Base-by-base conservation (phyloP, 2,888 invertebrate genomes). In the Ecliptopera silaceata region DNA sequence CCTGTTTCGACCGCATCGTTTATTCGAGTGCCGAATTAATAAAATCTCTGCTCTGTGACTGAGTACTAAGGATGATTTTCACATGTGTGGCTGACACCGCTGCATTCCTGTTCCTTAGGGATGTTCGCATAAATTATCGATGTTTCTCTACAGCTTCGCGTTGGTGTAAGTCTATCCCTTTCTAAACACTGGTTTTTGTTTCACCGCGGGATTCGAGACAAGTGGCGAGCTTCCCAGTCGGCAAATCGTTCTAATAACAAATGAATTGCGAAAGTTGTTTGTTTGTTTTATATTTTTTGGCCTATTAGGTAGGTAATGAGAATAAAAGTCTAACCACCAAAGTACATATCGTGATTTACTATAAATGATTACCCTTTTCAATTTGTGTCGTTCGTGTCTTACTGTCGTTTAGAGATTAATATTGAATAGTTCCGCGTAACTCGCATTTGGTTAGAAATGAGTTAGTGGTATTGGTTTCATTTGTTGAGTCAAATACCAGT, bases 91-190 rank as follows among this genome's bases (percentile, higher is more conserved):
- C 4, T 2, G 20, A 12, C 42, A 39, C 61, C 68, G 70, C 75
- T 83, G 84, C 88, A 89, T 88, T 88, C 88, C 83, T 80, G 85
- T 80, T 81, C 77, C 75, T 80, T 88, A 87, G 89, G 88, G 90
- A 88, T 89, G 90, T 83, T 84, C 86, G 88, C 88, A 89, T 90
- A 90, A 88, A 88, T 90, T 90, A 90, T 89, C 87, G 89, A 89
- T 86, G 84, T 88, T 86, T 82, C 86, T 77, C 83, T 86, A 77
- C 77, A 74, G 67, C 75, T 76, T 70, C 71, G 75, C 75, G 74
- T 70, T 66, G 70, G 81, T 86, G 83, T 70, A 58, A 53, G 78
- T 77, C 77, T 75, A 77, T 88, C 88, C 76, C 82, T 76, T 74
- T 88, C 83, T 77, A 72, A 78, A 82, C 83, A 83, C 77, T 87